Evolutionary conservation across 2,888 invertebrate genomes (phyloP).

Genomic region (Dasypolia templi): DNA sequence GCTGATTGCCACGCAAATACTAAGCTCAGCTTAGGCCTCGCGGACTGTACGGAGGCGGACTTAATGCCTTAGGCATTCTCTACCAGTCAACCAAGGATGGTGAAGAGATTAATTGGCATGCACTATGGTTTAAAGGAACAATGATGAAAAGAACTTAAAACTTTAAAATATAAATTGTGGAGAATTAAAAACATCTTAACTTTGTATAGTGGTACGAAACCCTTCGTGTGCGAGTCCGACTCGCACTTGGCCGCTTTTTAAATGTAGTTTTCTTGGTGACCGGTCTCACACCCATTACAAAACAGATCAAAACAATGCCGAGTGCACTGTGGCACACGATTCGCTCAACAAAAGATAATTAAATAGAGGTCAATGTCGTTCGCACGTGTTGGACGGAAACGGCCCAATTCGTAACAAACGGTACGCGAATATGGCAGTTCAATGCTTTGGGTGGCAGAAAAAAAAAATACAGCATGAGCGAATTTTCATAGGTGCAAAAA

Average conservation of each 20-base stretch:
- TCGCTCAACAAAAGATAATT: conserved; percentile 63
- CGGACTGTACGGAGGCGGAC: too few relatives aligned
- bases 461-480: conserved; percentile 10
- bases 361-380: conserved; percentile 74
- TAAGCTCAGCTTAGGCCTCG: too few relatives aligned
- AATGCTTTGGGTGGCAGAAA: conserved; percentile 21
- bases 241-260: neutral
- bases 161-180: too few relatives aligned
- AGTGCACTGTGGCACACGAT: conserved; percentile 34
- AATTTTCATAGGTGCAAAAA: neutral
- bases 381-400: conserved; percentile 65
- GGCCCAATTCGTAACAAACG: conserved; percentile 48
- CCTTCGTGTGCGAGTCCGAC: too few relatives aligned
- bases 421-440: conserved; percentile 44
- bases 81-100: too few relatives aligned
- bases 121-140: too few relatives aligned
- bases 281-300: conserved; percentile 42
- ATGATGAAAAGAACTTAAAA: too few relatives aligned
- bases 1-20: too few relatives aligned
- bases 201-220: too few relatives aligned
- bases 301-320: conserved; percentile 55
- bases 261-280: conserved; percentile 22
- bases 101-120: too few relatives aligned
- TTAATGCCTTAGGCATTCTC: too few relatives aligned
- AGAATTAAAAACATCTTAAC: too few relatives aligned